Base-by-base conservation (phyloP, 1,140 invertebrate genomes). In the Saccostrea cuccullata region DNA sequence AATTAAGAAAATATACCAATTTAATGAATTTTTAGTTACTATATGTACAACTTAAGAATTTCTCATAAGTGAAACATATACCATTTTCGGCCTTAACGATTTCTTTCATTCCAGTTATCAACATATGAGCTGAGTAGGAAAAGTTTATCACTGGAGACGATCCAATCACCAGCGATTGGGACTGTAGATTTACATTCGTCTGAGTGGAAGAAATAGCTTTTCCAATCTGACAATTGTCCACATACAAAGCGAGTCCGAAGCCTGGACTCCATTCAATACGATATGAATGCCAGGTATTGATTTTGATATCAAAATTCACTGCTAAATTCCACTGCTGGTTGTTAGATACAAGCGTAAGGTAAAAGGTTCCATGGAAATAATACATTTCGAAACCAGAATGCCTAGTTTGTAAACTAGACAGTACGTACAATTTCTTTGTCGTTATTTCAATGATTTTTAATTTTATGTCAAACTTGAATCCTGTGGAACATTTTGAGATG, bases 391-490 rank as follows among this genome's bases (percentile, higher is more conserved):
- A 84, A 17, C 89, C 89, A 23, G 85, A 26, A 77, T 77, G 70
- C 15, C 30, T 26, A 9, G 84, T 58, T 12, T 83, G 40, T 4
- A 56, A 23, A 30, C 70, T 86, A 60, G 77, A 86, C 20, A 86
- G 67, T 26, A 84, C 55, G 55, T 87, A 89, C 56, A 58, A 40
- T 55, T 77, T 83, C 23, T 87, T 73, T 9, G 84, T 87, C 23
- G 58, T 40, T 87, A 26, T 55, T 36, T 60, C 64, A 64, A 26
- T 64, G 11, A 77, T 83, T 70, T 82, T 56, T 11, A 89, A 56
- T 55, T 84, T 89, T 3, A 90, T 86, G 64, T 85, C 82, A 55
- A 90, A 23, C 9, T 64, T 86, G 6, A 91, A 91, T 26, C 90
- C 90, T 40, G 82, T 73, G 2, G 84, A 30, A 70, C 90, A 91